Conservation (phyloP, 2,888 invertebrate genomes). For the Lithophane socia region DNA sequence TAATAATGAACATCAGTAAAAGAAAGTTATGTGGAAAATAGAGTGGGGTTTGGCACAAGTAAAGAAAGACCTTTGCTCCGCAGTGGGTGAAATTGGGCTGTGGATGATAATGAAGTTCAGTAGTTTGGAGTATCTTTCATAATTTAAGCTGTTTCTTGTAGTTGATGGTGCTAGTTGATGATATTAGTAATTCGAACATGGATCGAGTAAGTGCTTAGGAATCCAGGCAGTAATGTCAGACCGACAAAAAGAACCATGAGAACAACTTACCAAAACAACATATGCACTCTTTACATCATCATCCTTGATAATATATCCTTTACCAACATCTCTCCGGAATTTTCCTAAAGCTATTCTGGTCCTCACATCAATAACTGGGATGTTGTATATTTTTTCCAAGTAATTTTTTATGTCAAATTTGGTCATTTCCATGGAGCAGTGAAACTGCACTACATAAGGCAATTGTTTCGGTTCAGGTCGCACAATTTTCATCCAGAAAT, state of each 20-base stretch:
- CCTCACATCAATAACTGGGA: slow-evolving; percentile 94
- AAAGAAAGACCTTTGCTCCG: not conserved
- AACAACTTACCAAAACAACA: slow-evolving; percentile 93
- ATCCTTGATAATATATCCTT: slow-evolving; percentile 94
- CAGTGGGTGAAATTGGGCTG: not conserved
- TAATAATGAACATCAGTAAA: not conserved
- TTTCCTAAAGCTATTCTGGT: slow-evolving; percentile 94
- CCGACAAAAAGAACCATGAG: not conserved
- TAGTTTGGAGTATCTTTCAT: not conserved
- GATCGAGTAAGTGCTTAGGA: not conserved
- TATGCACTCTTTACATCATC: slow-evolving; percentile 96
- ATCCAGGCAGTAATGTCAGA: not conserved
- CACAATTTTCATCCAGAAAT: slow-evolving; percentile 99
- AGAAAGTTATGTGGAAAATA: not conserved
- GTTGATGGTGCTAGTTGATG: not conserved
- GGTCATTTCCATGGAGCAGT: slow-evolving; percentile 98
- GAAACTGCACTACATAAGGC: slow-evolving; percentile 95
- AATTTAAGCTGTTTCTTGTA: not conserved
- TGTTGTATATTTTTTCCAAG: slow-evolving; percentile 98
- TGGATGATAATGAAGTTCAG: not conserved
- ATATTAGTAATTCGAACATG: not conserved
- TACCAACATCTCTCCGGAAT: slow-evolving; percentile 90
- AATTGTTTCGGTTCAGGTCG: slow-evolving; percentile 92
- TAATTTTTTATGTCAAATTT: slow-evolving; percentile 97
- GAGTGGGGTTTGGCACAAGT: not conserved